Base-by-base conservation (phyloP, 1,140 invertebrate species). In the Sesamia nonagrioides region DNA sequence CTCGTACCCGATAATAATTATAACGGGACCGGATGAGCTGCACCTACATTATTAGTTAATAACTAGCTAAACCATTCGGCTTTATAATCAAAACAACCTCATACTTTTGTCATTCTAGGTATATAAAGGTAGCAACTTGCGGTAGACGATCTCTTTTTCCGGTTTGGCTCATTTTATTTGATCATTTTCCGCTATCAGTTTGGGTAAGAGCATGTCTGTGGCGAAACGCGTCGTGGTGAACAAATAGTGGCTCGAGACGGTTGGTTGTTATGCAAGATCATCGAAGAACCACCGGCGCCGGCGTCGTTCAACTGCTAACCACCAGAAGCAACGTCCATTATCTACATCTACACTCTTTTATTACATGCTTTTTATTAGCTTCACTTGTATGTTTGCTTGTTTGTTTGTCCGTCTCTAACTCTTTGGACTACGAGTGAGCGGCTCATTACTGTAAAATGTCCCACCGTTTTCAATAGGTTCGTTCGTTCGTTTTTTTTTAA, bases 171-270 rank as follows among this genome's bases (percentile, higher is more conserved):
- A 82, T 88, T 84, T 88, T 88, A 86, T 85, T 87, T 80, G 76
- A 40, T 73, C 60, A 78, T 85, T 90, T 88, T 83, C 83, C 75
- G 84, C 84, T 88, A 89, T 87, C 84, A 81, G 78, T 88, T 91
- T 88, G 63, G 82, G 87, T 84, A 87, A 90, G 52, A 73, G 80
- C 82, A 89, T 87, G 80, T 84, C 84, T 83, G 54, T 90, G 88
- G 75, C 69, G 84, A 88, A 89, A 91, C 77, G 76, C 61, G 82
- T 78, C 82, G 85, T 58, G 71, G 85, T 58, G 71, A 60, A 58
- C 48, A 71, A 71, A 71, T 21, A 58, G 17, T 60, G 27, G 13
- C 11, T 42, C 37, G 33, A 42, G 71, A 42, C 71, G 71, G 52
- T 21, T 37, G 35, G 54, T 4, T 17, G 79, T 90, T 90, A 88